Evolutionary conservation across 2,888 invertebrate species (phyloP), one percentile per base, ranked within the genome.

Genomic region (Epinotia demarniana): DNA sequence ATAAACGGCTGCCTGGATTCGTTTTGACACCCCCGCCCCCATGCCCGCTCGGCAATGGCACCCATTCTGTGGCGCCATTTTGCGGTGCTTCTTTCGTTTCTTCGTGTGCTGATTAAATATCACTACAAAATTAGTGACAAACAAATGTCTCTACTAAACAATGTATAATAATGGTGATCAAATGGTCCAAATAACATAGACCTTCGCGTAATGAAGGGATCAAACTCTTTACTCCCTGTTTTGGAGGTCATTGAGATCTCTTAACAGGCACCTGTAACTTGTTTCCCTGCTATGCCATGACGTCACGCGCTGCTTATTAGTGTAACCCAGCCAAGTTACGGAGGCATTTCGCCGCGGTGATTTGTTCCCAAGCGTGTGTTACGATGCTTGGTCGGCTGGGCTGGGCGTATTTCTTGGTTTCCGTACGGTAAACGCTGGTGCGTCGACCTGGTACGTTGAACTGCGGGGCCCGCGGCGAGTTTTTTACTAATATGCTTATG

Each of bases 381-480:
- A 85, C 85, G 82, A 83, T 83, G 82, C 89, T 90, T 87, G 90
- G 90, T 84, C 85, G 86, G 86, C 85, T 89, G 87, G 85, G 80
- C 84, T 83, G 86, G 83, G 85, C 89, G 87, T 88, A 86, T 90
- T 90, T 92, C 92, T 92, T 92, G 90, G 89, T 84, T 82, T 80
- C 83, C 85, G 89, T 92, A 93, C 93, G 93, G 93, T 93, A 93
- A 83, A 81, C 84, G 84, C 81, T 88, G 88, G 93, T 85, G 87
- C 92, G 92, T 80, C 92, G 92, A 93, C 92, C 92, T 86, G 87
- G 90, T 88, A 82, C 92, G 88, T 90, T 92, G 92, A 92, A 93
- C 92, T 84, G 88, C 87, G 90, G 86, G 87, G 88, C 89, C 86
- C 85, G 87, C 86, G 87, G 82, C 82, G 87, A 84, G 84, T 89